These are phyloP conservation scores for Enteromius viviparus DNA, from an alignment of 2,797 vertebrate species.

Conservation along the genomic window DNA sequence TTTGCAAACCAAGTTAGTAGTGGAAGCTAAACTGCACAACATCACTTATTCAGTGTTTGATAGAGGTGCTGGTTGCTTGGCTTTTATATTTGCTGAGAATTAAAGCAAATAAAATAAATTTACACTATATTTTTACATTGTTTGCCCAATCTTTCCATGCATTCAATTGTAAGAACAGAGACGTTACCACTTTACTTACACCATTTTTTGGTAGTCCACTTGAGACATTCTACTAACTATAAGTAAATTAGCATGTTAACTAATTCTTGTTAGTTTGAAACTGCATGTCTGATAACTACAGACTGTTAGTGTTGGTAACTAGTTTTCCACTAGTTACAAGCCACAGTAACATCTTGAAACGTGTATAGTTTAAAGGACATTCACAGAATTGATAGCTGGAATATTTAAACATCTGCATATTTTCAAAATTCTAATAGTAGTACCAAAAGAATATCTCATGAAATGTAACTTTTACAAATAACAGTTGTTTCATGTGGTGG, in stretches of 20 bases:
- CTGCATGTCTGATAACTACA: no score
- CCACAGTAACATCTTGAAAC: background rate
- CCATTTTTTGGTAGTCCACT: no score
- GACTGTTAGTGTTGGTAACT: no score
- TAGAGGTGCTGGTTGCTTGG: background rate
- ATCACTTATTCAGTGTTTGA: background rate
- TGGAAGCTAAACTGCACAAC: background rate
- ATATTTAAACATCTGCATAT: background rate
- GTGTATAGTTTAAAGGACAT: background rate
- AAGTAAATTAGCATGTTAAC: no score
- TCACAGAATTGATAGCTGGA: background rate
- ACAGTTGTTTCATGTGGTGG: background rate
- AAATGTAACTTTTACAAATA: background rate
- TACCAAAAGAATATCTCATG: background rate
- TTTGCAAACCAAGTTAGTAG: conserved; percentile 66
- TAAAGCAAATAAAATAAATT: background rate
- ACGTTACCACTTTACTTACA: background rate
- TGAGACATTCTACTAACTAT: no score
- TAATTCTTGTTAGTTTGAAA: no score
- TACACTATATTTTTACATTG: background rate
- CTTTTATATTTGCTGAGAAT: background rate
- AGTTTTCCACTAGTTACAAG: no score
- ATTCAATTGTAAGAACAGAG: background rate
- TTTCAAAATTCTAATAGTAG: background rate
- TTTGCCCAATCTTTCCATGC: background rate